Evolutionary conservation across 2,113 vertebrate species (phyloP).

Genomic region (Panthera leo): DNA sequence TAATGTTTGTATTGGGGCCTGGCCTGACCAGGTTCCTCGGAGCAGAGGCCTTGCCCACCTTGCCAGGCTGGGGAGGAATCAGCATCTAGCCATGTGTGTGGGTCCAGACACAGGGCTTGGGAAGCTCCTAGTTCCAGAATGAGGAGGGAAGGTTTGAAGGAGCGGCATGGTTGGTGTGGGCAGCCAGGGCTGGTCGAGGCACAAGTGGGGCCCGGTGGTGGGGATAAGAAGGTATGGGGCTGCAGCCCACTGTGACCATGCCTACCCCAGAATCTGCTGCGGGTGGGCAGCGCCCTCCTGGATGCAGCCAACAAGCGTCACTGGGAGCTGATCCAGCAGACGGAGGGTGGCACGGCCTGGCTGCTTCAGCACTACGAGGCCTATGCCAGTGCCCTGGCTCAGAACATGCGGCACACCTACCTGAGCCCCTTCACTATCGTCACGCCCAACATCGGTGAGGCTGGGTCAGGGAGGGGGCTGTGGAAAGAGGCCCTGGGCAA

Average conservation of each 20-base stretch:
- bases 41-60: neutral
- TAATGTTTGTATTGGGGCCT: neutral
- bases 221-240: neutral
- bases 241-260: neutral
- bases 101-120: neutral
- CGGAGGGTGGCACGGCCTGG: slow-evolving; percentile 92
- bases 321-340: slow-evolving; percentile 97
- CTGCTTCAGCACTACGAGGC: slow-evolving; percentile 93
- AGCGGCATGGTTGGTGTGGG: no score
- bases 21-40: neutral
- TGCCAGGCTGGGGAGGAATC: neutral
- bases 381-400: slow-evolving; percentile 93
- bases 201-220: neutral
- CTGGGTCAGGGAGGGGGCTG: neutral
- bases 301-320: slow-evolving; percentile 88
- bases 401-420: slow-evolving; percentile 98
- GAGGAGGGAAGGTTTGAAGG: neutral
- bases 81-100: neutral
- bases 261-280: slow-evolving; percentile 91
- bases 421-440: slow-evolving; percentile 97
- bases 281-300: slow-evolving; percentile 93
- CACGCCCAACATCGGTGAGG: slow-evolving; percentile 95
- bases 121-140: neutral
- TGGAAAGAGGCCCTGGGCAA: no score
- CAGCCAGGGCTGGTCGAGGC: neutral